Base-by-base conservation (phyloP, 2,113 vertebrate genomes). In the Melanerpes formicivorus region DNA sequence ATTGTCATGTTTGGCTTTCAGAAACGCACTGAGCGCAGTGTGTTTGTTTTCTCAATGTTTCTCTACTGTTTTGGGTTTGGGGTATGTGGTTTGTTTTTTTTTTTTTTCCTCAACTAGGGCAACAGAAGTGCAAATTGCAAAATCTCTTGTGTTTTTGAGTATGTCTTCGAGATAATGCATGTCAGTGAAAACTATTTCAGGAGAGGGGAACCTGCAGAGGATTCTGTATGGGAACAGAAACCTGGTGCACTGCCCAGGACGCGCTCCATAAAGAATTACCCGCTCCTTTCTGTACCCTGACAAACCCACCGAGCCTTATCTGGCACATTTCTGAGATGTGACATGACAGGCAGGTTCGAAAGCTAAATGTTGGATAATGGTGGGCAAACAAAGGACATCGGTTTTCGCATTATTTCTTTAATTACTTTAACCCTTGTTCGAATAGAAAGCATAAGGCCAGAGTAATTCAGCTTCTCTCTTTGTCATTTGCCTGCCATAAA, bases 371-470 rank as follows among this genome's bases (percentile, higher is more conserved):
- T 27, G 88, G 88, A 81, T 75, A 95, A 93, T 83, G 84, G 94
- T 88, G 84, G 59, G 92, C 77, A 96, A 98, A 96, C 95, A 98
- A 97, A 97, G 65, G 96, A 96, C 95, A 95, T 84, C 74, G 93
- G 84, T 95, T 93, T 97, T 95, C 87, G 90, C 93, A 96, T 95
- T 96, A 95, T 96, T 97, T 96, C 96, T 97, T 97, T 98, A 97
- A 98, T 98, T 97, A 97, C 97, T 98, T 98, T 98, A 98, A 98
- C 98, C 97, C 97, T 91, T 91, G 83, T 96, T 96, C 91, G 84
- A 94, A 93, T 69, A 96, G 97, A 97, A 97, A 97, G 97, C 97
- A 87, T 93, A 96, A 95, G 98, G 98, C 97, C 97, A 98, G 94
- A 96, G 97, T 96, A 96, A 97, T 97, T 97, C 95, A 95, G 95